Conservation (phyloP, 2,797 vertebrate genomes). For the Platyrinchus mystaceus region DNA sequence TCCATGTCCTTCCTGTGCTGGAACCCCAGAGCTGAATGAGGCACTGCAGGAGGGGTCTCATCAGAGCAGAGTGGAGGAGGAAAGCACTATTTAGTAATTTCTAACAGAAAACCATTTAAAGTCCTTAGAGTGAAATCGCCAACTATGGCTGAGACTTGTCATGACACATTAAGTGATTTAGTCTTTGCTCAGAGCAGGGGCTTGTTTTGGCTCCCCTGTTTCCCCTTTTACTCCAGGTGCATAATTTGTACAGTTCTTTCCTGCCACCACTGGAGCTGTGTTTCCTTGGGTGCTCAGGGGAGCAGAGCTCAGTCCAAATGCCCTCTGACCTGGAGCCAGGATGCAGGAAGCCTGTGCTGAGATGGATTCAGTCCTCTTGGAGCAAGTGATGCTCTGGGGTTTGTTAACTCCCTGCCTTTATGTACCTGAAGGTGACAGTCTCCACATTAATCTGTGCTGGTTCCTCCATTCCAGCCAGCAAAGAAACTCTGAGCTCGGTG, state of each 20-base stretch:
- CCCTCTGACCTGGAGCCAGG: not conserved
- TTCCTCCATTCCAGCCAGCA: not conserved
- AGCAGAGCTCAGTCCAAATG: not conserved
- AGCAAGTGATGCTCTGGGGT: not conserved
- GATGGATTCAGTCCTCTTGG: not conserved
- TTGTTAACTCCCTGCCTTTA: not conserved
- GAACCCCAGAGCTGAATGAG: not conserved
- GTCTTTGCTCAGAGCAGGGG: not conserved
- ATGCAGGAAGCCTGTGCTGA: not conserved
- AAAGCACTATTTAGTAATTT: not conserved
- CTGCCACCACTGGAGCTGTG: not conserved
- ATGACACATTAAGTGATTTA: not conserved
- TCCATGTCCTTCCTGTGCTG: not conserved
- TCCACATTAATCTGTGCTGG: not conserved
- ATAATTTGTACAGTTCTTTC: not conserved
- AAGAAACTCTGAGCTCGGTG: not conserved
- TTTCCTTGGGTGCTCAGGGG: not conserved
- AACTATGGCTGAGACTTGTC: not conserved
- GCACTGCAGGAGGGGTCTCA: not conserved
- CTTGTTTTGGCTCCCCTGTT: not conserved
- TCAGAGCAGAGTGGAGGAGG: not conserved
- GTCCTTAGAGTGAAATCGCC: not conserved
- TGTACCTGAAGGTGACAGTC: not conserved
- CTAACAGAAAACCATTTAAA: not conserved
- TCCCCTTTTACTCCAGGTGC: not conserved